These are phyloP conservation scores for Conus ventricosus DNA, from an alignment of 1,140 invertebrate species.

Conservation along the genomic window DNA sequence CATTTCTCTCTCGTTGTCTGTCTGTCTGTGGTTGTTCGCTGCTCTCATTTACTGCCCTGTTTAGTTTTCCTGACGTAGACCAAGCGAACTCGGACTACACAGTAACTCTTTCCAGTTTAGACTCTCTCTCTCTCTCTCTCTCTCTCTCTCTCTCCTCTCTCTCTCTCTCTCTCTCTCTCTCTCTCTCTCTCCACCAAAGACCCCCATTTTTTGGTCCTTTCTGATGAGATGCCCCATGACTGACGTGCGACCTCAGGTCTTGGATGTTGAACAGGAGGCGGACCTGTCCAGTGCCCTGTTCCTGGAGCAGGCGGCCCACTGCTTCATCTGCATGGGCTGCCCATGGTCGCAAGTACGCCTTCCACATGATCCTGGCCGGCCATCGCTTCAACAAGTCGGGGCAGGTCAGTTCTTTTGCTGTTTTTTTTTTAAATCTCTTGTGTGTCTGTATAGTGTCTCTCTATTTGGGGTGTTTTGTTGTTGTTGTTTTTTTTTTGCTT, in stretches of 20 bases:
- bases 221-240: background rate
- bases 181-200: background rate
- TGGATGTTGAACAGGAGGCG: constrained; percentile 66
- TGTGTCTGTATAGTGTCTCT: constrained; percentile 72
- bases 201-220: background rate
- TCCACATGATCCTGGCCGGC: constrained; percentile 96
- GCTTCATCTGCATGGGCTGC: constrained; percentile 85
- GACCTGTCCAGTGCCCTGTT: constrained; percentile 87
- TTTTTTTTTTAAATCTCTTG: background rate
- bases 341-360: constrained; percentile 96
- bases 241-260: background rate
- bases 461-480: background rate
- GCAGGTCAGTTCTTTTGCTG: constrained; percentile 70
- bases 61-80: no score
- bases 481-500: no score
- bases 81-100: no score
- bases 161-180: no score
- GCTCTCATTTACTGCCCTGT: no score
- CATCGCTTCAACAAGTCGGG: constrained; percentile 93
- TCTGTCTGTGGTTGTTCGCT: no score
- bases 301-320: constrained; percentile 95
- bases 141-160: no score
- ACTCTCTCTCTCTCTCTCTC: background rate
- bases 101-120: no score
- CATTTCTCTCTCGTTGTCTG: no score